phyloP scores from a whole-genome alignment of 2,888 invertebrate species.

The Spodoptera littoralis region DNA sequence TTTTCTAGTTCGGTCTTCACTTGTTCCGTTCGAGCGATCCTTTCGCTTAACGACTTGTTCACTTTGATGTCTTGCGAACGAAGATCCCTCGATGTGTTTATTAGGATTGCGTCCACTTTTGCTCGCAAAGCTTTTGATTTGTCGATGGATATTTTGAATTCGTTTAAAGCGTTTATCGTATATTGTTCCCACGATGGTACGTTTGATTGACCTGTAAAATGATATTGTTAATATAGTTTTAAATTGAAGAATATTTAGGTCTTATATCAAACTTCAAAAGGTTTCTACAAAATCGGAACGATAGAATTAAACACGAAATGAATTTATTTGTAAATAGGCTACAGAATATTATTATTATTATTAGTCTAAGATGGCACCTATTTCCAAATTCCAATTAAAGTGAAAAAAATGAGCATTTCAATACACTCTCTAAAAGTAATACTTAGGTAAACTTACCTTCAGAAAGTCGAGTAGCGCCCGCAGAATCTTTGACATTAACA shows the following conservation, averaged over 20 bases:
- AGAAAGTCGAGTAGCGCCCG: slow-evolving; percentile 94
- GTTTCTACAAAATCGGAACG: too few species aligned
- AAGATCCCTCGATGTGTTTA: slow-evolving; percentile 93
- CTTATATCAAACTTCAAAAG: too few species aligned
- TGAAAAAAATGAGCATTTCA: too few species aligned
- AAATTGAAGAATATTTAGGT: too few species aligned
- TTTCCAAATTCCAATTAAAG: too few species aligned
- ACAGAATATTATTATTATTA: too few species aligned
- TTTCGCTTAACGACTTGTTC: slow-evolving; percentile 91
- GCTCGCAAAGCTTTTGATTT: slow-evolving; percentile 92
- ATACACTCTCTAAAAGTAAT: too few species aligned
- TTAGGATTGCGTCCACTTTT: slow-evolving; percentile 92
- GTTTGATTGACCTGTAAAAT: slow-evolving; percentile 91
- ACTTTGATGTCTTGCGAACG: slow-evolving; percentile 94
- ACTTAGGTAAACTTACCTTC: slow-evolving; percentile 76
- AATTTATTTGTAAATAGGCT: too few species aligned
- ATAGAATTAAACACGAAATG: too few species aligned
- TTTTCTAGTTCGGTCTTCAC: slow-evolving; percentile 91
- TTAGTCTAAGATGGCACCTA: too few species aligned
- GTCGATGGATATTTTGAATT: slow-evolving; percentile 92
- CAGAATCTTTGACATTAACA: slow-evolving; percentile 92
- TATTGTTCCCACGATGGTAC: slow-evolving; percentile 95
- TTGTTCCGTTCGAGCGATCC: slow-evolving; percentile 93
- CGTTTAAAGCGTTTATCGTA: slow-evolving; percentile 92
- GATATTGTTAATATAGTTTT: too few species aligned